Percentiles rank a stretch among this genome's conserved stretches.
These are phyloP conservation scores for Myotis findleyi DNA, from an alignment of 2,797 vertebrate genomes.

Conservation along the genomic window DNA sequence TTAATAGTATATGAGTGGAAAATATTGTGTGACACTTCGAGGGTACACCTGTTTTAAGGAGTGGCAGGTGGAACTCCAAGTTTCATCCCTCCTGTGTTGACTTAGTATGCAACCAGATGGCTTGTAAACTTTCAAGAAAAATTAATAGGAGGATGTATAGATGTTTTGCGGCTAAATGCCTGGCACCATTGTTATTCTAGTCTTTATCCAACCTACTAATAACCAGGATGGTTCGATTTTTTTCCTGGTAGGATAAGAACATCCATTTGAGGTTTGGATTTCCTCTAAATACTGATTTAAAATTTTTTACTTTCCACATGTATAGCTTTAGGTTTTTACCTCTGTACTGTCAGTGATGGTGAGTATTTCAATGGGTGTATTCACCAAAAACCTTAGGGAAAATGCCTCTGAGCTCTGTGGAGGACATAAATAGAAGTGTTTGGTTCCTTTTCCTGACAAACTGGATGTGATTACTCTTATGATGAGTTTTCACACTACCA, in stretches of 20 bases:
- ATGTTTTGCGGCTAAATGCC: background rate
- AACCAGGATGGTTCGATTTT: background rate
- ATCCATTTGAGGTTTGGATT: background rate
- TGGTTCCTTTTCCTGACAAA: constrained; percentile 67
- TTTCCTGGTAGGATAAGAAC: background rate
- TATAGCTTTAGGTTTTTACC: background rate
- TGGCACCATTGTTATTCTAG: background rate
- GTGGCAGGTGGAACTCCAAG: background rate
- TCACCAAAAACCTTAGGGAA: background rate
- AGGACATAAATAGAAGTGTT: constrained; percentile 51
- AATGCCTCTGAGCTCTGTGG: background rate
- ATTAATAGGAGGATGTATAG: background rate
- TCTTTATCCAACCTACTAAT: background rate
- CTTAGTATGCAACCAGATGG: background rate
- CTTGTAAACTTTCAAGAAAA: constrained; percentile 1
- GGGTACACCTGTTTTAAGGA: background rate
- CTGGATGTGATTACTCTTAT: constrained; percentile 47
- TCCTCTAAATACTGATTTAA: constrained; percentile 27
- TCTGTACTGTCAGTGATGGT: background rate
- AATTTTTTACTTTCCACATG: background rate
- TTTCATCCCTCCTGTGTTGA: background rate
- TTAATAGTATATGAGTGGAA: background rate
- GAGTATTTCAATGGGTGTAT: background rate
- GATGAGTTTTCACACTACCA: constrained; percentile 53
- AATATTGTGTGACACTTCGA: background rate